These are phyloP conservation scores for Drosophila jambulina DNA, from an alignment of 1,140 invertebrate species.

Conservation along the genomic window DNA sequence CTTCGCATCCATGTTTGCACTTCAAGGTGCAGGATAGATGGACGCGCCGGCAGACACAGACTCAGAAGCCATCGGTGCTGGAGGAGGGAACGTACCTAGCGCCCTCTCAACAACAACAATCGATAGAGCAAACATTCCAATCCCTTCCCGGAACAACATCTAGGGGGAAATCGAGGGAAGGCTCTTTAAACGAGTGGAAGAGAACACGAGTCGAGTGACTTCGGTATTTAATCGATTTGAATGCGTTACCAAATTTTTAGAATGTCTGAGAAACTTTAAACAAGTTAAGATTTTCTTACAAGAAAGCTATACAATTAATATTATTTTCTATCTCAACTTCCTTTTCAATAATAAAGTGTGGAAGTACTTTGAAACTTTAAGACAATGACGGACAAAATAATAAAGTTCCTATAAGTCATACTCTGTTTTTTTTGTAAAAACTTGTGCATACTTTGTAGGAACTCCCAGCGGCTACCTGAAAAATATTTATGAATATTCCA, in stretches of 20 bases:
- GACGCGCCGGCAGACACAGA: conserved; percentile 14
- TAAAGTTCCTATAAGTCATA: background rate
- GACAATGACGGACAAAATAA: background rate
- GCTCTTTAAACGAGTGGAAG: background rate
- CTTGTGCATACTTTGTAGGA: background rate
- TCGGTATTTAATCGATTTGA: conserved; percentile 13
- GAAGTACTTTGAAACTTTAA: background rate
- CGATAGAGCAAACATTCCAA: conserved; percentile 63
- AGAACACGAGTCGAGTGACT: background rate
- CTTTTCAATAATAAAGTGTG: too few species aligned
- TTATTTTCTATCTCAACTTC: background rate
- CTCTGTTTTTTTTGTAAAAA: too few species aligned
- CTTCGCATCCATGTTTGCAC: conserved; percentile 60
- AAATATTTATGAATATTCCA: background rate
- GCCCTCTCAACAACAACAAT: conserved; percentile 38
- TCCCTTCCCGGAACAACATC: conserved; percentile 2
- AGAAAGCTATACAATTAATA: background rate
- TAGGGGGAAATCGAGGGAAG: background rate
- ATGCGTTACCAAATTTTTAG: conserved; percentile 9
- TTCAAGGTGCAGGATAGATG: conserved; percentile 42
- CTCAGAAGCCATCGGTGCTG: conserved; percentile 15
- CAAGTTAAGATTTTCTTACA: too few species aligned
- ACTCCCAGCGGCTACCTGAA: background rate
- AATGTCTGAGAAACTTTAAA: background rate
- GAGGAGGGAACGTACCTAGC: conserved; percentile 38